A percentile compares a stretch with the other conserved stretches of the same genome.
Conservation (phyloP, 2,888 invertebrate species). For the Eledone cirrhosa region DNA sequence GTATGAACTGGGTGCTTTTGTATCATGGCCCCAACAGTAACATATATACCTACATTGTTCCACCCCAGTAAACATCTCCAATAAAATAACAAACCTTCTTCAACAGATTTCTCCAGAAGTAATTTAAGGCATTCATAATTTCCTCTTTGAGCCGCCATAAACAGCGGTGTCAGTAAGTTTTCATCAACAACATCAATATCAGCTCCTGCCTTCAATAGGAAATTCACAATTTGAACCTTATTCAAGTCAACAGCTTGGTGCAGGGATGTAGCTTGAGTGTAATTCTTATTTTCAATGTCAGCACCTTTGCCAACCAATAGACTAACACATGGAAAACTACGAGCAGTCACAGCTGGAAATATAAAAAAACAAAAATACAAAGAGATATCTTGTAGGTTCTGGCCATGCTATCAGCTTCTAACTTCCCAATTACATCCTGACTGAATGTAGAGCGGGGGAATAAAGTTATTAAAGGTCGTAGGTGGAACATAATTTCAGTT, state of each 20-base stretch:
- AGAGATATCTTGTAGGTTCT: too few relatives aligned
- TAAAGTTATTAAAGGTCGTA: too few relatives aligned
- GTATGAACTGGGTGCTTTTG: too few relatives aligned
- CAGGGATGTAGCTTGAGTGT: conserved; percentile 55
- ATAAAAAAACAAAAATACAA: not conserved
- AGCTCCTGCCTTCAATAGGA: conserved; percentile 51
- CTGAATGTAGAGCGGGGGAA: too few relatives aligned
- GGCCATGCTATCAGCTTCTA: too few relatives aligned
- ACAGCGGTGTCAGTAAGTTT: conserved; percentile 61
- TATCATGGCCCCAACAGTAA: too few relatives aligned
- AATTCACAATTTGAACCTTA: conserved; percentile 38
- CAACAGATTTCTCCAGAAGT: conserved; percentile 52
- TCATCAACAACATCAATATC: conserved; percentile 49
- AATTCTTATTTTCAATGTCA: conserved; percentile 51
- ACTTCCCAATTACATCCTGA: too few relatives aligned
- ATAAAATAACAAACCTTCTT: conserved; percentile 37
- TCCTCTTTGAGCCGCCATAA: conserved; percentile 63
- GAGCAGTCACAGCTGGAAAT: conserved; percentile 47
- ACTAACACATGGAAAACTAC: conserved; percentile 47
- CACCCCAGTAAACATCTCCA: too few relatives aligned
- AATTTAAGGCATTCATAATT: conserved; percentile 53
- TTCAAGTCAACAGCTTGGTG: conserved; percentile 54
- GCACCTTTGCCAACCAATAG: conserved; percentile 52
- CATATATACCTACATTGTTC: too few relatives aligned
- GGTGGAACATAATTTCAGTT: too few relatives aligned